These are phyloP conservation scores for Periophthalmus modestus DNA, from an alignment of 2,113 vertebrate species.

Conservation along the genomic window DNA sequence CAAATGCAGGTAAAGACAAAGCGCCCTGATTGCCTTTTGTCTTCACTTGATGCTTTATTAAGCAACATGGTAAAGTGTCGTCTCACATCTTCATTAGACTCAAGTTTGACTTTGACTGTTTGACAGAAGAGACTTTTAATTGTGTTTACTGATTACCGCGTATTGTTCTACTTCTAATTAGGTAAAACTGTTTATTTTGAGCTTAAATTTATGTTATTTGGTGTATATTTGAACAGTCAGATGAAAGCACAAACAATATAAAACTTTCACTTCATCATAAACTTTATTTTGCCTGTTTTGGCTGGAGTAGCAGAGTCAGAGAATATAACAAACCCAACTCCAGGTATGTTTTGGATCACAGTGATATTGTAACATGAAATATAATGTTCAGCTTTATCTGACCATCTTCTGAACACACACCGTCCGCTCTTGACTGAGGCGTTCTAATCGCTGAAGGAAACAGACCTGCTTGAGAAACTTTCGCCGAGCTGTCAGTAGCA, in stretches of 20 bases:
- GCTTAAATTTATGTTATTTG: neutral
- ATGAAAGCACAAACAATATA: constrained; percentile 7
- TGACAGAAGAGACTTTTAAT: neutral
- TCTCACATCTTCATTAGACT: neutral
- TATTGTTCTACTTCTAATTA: neutral
- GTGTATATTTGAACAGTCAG: constrained; percentile 6
- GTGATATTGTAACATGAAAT: neutral
- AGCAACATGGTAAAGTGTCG: neutral
- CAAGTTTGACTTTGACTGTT: neutral
- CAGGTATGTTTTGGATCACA: neutral
- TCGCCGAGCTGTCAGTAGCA: constrained; percentile 77
- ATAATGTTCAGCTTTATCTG: constrained; percentile 45
- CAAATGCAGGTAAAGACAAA: neutral
- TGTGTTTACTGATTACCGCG: neutral
- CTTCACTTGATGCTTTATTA: neutral
- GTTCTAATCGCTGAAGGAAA: constrained; percentile 82
- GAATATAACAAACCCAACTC: neutral
- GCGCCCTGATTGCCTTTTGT: neutral
- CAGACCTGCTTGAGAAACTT: constrained; percentile 79
- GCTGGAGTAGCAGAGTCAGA: neutral
- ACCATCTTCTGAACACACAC: constrained; percentile 44
- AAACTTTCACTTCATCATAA: neutral
- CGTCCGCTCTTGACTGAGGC: constrained; percentile 77
- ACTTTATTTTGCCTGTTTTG: too few species aligned
- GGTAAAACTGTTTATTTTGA: neutral